Percentiles rank a stretch among this genome's conserved stretches.
Conservation (phyloP, 2,113 vertebrate genomes). For the Bungarus multicinctus region DNA sequence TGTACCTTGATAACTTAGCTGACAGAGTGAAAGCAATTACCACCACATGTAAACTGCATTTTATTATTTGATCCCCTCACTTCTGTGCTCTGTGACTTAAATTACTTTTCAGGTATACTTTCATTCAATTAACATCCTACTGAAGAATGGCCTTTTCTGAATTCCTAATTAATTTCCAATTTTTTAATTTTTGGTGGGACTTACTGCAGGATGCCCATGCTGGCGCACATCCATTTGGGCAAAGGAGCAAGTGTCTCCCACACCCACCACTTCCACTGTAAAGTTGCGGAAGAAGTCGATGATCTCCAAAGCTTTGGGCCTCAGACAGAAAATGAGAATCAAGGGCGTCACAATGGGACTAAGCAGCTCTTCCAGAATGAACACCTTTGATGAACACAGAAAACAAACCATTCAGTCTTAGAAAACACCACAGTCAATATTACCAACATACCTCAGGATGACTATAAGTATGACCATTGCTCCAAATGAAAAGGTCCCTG, state of each 20-base stretch:
- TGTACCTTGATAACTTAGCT: neutral
- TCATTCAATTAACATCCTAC: neutral
- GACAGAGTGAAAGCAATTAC: neutral
- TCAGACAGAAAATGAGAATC: slow-evolving; percentile 92
- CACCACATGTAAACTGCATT: neutral
- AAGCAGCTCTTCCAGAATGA: slow-evolving; percentile 93
- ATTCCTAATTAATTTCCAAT: neutral
- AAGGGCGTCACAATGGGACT: slow-evolving; percentile 96
- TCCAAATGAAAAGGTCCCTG: neutral
- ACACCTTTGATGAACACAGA: slow-evolving; percentile 71
- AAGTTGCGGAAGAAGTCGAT: slow-evolving; percentile 99
- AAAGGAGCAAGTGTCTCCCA: slow-evolving; percentile 97
- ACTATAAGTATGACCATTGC: neutral
- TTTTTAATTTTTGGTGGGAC: neutral
- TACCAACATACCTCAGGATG: neutral
- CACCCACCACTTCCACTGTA: slow-evolving; percentile 93
- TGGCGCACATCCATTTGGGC: slow-evolving; percentile 98
- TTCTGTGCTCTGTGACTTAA: neutral
- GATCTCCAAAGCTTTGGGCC: slow-evolving; percentile 96
- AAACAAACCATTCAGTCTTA: neutral
- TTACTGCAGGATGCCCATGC: slow-evolving; percentile 94
- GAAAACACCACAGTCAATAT: neutral
- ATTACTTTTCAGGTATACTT: neutral
- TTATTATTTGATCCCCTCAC: neutral
- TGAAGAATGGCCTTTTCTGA: neutral